Evolutionary conservation across 2,797 vertebrate species (phyloP), one percentile per base, ranked within the genome.

Genomic region (Lates japonicus): DNA sequence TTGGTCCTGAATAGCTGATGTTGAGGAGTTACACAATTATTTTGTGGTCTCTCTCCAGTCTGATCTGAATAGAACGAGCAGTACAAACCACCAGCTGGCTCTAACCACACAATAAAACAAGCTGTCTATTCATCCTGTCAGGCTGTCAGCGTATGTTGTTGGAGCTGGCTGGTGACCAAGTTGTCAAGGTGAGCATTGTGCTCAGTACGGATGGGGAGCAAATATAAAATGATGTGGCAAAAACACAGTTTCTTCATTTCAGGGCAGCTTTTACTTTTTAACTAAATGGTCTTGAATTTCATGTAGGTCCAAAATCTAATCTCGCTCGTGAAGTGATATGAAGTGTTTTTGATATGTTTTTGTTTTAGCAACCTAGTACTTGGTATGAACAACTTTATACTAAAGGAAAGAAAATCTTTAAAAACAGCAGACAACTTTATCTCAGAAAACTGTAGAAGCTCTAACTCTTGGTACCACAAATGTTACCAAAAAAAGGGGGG

Each of bases 61-160:
- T 82, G 67, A 37, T 78, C 37, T 81, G 17, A 70, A 41, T 14
- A 48, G 14, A 33, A 52, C 3, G 10, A 35, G 33, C 59, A 44
- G 65, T 12, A 60, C 73, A 71, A 74, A 71, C 57, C 54, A 70
- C 35, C 76, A 74, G 78, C 80, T 79, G 86, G 63, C 78, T 33
- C 17, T 7, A 8, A 63, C 52, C 71, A 66, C 80, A 79, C 85
- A 88, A 70, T 58, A 44, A 69, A 75, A 87, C 77, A 86, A 64
- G 74, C 33, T 20, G 65, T 81, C 67, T 62, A 88, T 90, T 91
- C 85, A 92, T 91, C 29, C 31, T 52, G 58, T 22, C n/a, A 51
- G 49, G 9, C 52, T 65, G 31, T 60, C 74, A 64, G 63, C 49
- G 0, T 48, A 35, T 70, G 74, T 31, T 25, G 31, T 16, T 48